These are phyloP conservation scores for Ia io DNA, from an alignment of 2,113 vertebrate species.

Conservation along the genomic window DNA sequence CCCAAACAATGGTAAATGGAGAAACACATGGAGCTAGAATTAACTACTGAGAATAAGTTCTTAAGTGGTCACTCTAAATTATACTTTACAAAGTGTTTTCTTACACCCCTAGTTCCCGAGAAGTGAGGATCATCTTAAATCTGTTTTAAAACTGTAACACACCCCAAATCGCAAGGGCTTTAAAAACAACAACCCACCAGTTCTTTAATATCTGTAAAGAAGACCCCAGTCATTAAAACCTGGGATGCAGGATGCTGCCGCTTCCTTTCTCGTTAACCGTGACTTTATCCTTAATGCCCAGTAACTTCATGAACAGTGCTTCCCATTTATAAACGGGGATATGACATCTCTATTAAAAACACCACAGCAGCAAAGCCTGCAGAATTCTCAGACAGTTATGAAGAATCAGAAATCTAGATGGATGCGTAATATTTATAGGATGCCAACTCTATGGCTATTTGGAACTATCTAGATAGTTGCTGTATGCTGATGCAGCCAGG, in stretches of 20 bases:
- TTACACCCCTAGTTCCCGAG: background rate
- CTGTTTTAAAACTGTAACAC: slow-evolving; percentile 8
- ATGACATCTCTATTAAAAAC: background rate
- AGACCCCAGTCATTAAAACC: background rate
- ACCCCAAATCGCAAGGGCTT: background rate
- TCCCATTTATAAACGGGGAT: background rate
- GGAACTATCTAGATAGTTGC: background rate
- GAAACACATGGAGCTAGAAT: background rate
- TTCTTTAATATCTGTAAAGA: background rate
- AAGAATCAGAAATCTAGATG: background rate
- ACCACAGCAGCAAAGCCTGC: background rate
- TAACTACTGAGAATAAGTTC: background rate
- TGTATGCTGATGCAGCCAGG: background rate
- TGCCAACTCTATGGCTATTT: background rate
- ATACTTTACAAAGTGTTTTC: background rate
- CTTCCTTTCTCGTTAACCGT: background rate
- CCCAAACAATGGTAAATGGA: background rate
- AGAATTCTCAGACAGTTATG: background rate
- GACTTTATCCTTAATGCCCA: background rate
- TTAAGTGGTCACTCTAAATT: background rate
- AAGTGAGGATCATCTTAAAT: background rate
- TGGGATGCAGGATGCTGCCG: background rate
- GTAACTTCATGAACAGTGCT: background rate
- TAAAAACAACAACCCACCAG: background rate
- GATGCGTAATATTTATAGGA: background rate